Base-by-base conservation (phyloP, 35 echinoderm and acorn worm species). In the Eucidaris tribuloides region DNA sequence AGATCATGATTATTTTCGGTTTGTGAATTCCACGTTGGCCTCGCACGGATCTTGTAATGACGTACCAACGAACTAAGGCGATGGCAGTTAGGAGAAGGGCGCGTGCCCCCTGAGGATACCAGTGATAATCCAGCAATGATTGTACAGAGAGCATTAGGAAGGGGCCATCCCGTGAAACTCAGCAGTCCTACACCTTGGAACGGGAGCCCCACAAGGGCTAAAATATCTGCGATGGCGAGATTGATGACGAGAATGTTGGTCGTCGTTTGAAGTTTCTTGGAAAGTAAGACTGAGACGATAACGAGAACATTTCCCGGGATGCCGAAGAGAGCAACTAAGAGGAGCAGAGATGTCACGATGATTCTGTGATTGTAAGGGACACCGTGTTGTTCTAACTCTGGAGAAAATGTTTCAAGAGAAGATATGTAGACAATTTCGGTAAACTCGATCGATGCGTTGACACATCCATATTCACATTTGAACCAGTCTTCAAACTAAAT, bases 161-260 rank as follows among this genome's bases (percentile, higher is more conserved):
- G 58, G 42, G 82, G 60, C 22, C 61, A 22, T 31, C 61, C 60
- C 7, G 17, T 39, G 11, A 56, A 24, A 56, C 89, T 86, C 33
- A 91, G 46, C 40, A 86, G 59, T 6, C 43, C 82, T 17, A 86
- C 71, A 4, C 56, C 34, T 18, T 79, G 43, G 36, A 86, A 68
- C n/a, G 83, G 83, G 15, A 78, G 31, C 15, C 58, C 4, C 22
- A 80, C 29, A 38, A 74, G 74, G 15, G 83, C 46, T 9, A 76
- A 23, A 2, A 86, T 52, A 68, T 91, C 89, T 11, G 89, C 76
- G 14, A 85, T 9, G 14, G 89, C 89, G 2, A 91, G 62, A 52
- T 86, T 91, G 42, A 86, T 62, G 2, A 91, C 83, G 45, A 91
- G 74, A 20, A 55, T 83, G 76, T 91, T 91, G 41, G 89, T 91